These are phyloP conservation scores for Coregonus sp. DNA, from an alignment of 2,797 vertebrate genomes.

Conservation along the genomic window DNA sequence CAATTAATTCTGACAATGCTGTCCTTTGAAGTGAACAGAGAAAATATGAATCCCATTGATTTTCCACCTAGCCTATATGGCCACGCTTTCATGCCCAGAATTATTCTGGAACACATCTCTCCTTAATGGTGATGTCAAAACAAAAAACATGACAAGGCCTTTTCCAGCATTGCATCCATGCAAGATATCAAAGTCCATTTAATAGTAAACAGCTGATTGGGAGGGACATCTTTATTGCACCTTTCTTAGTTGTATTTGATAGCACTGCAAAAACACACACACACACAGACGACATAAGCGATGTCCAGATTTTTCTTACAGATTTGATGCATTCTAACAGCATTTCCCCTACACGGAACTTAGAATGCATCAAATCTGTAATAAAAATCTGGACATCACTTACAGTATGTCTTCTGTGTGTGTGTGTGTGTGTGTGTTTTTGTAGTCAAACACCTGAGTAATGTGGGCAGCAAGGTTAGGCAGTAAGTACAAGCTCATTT, in stretches of 20 bases:
- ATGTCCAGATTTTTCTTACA: neutral
- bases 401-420: too few species aligned
- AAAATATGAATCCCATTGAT: constrained; percentile 22
- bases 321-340: too few species aligned
- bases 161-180: constrained; percentile 8
- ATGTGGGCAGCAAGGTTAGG: too few species aligned
- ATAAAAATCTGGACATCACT: too few species aligned
- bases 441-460: too few species aligned
- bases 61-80: constrained; percentile 9
- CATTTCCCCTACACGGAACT: too few species aligned
- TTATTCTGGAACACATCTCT: constrained; percentile 14
- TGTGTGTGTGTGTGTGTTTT: too few species aligned
- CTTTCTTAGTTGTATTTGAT: neutral
- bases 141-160: constrained; percentile 1
- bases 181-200: constrained; percentile 15
- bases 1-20: constrained; percentile 20
- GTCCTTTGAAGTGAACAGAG: constrained; percentile 22
- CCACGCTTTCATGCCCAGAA: constrained; percentile 20
- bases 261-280: neutral
- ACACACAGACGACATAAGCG: neutral
- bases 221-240: neutral
- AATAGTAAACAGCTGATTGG: neutral
- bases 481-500: too few species aligned
- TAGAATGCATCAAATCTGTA: too few species aligned
- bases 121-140: constrained; percentile 15